Conservation (phyloP, 2,113 vertebrate species). For the Podarcis raffonei region DNA sequence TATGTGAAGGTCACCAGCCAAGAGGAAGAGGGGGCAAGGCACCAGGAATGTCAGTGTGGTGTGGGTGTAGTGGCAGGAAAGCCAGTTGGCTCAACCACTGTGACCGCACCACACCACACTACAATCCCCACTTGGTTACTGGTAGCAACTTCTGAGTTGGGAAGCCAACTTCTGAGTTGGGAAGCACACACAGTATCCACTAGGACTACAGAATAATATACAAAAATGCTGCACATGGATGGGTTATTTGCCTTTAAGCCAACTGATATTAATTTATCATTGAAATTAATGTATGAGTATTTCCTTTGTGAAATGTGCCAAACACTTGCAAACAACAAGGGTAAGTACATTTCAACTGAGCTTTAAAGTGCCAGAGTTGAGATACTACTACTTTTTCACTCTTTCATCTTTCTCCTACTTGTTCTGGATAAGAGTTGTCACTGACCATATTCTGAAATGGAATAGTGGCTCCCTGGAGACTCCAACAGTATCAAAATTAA, state of each 20-base stretch:
- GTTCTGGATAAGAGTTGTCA: neutral
- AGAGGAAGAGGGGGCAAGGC: too few relatives aligned
- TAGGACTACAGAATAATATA: neutral
- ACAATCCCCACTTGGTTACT: too few relatives aligned
- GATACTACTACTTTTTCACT: neutral
- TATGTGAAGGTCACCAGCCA: too few relatives aligned
- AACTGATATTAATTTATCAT: neutral
- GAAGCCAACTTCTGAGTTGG: too few relatives aligned
- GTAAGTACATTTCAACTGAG: neutral
- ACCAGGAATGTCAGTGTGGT: too few relatives aligned
- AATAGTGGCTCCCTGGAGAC: neutral
- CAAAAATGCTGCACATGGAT: neutral
- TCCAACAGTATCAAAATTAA: neutral
- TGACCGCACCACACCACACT: too few relatives aligned
- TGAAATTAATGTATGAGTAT: constrained; percentile 33
- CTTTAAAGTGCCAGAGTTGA: neutral
- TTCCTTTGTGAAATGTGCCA: neutral
- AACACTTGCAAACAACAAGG: neutral
- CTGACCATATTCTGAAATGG: neutral
- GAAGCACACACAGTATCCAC: neutral
- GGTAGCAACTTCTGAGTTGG: too few relatives aligned
- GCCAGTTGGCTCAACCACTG: too few relatives aligned
- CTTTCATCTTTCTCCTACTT: neutral
- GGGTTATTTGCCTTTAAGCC: neutral
- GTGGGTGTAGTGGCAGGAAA: too few relatives aligned